phyloP scores from a whole-genome alignment of 1,140 invertebrate species.

The Teleogryllus occipitalis region DNA sequence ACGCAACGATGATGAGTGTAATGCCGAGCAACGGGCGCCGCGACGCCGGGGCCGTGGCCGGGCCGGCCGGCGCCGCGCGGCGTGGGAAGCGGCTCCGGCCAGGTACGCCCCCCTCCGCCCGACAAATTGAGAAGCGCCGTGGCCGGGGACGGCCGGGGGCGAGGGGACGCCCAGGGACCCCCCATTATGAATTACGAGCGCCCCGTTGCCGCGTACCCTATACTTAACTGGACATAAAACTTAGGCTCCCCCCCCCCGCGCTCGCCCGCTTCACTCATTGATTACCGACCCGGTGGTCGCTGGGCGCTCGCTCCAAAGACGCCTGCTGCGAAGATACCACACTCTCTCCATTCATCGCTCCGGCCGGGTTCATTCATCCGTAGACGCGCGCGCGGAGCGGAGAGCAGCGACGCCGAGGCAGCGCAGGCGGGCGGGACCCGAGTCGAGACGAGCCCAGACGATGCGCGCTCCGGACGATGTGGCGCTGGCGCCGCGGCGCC shows the following conservation, averaged over 20 bases:
- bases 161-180: not conserved
- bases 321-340: not conserved
- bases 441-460: no score
- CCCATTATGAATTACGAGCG: constrained; percentile 3
- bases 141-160: no score
- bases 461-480: no score
- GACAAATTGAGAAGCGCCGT: not conserved
- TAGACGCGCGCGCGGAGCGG: not conserved
- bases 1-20: not conserved
- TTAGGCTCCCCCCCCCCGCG: not conserved
- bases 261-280: not conserved
- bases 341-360: not conserved
- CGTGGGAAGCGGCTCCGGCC: not conserved
- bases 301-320: not conserved
- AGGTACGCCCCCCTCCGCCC: not conserved
- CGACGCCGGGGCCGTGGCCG: no score
- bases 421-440: no score
- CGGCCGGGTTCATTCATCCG: not conserved
- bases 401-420: no score
- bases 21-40: not conserved
- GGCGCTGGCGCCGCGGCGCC: no score
- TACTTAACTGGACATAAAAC: constrained; percentile 5
- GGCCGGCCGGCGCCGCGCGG: no score
- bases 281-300: constrained; percentile 2
- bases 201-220: not conserved